Evolutionary conservation across 2,888 invertebrate species (phyloP), one percentile per base, ranked within the genome.

Genomic region (Apodemia zela): DNA sequence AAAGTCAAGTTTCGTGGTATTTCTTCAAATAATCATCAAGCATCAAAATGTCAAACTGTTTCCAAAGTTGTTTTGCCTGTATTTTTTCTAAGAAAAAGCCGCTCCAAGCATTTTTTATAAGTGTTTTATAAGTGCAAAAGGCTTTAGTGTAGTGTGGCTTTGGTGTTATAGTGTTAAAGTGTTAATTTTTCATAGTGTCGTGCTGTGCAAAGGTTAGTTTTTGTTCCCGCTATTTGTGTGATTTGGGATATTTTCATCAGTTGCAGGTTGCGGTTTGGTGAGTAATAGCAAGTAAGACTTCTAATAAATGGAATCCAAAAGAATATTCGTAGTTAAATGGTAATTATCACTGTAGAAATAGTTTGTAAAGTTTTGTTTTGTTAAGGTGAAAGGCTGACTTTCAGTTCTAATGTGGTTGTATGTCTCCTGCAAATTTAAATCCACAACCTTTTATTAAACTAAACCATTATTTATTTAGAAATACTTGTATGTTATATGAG

Each of bases 211-310:
- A 89, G 90, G 89, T 90, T 89, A 89, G 86, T 86, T 89, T 86
- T 78, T 73, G 82, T 89, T 89, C 89, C 88, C 88, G 89, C 89
- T 89, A 78, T 84, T 81, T 78, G 75, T 71, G 71, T 66, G 64
- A 67, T 71, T 74, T 71, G 75, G 74, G 78, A 74, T 72, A 73
- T 73, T 73, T 73, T 68, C 70, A 77, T 73, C 67, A 67, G 67
- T 69, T 80, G 77, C 80, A 76, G 82, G 71, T 81, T 73, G 77
- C 90, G 82, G 89, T 79, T 84, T 77, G 89, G 90, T 90, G 83
- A 90, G 90, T 90, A 81, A 80, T 90, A 90, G 89, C 65, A 57
- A 71, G 77, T 89, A 90, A 88, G 89, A 83, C 83, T 73, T 69
- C 67, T 75, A 76, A 51, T 51, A 73, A 87, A 85, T 82, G 76